Conservation (phyloP, 2,888 invertebrate genomes). For the Luperina nickerlii region DNA sequence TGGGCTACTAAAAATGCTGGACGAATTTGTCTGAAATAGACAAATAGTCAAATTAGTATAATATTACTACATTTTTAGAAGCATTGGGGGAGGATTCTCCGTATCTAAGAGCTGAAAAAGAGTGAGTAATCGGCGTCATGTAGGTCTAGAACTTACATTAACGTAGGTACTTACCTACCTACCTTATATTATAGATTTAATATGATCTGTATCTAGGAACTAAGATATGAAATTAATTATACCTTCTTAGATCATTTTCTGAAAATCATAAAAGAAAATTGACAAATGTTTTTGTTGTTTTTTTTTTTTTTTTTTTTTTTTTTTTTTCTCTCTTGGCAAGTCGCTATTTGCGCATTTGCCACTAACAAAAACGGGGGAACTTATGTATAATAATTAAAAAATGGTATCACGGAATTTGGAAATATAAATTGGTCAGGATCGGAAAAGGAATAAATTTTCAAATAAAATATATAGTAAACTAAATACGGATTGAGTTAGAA, state of each 20-base stretch:
- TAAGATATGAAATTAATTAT: not conserved
- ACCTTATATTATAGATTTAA: not conserved
- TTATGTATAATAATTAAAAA: too few relatives aligned
- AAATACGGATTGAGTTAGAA: too few relatives aligned
- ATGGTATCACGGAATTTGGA: too few relatives aligned
- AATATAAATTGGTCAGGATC: too few relatives aligned
- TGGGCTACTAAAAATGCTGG: not conserved
- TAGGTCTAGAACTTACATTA: not conserved
- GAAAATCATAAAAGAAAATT: constrained; percentile 4
- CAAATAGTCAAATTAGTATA: not conserved
- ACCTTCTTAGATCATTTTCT: constrained; percentile 10
- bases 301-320: too few relatives aligned
- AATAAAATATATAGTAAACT: too few relatives aligned
- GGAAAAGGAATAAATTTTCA: too few relatives aligned
- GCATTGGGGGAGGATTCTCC: too few relatives aligned
- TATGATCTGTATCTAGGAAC: not conserved
- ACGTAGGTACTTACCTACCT: not conserved
- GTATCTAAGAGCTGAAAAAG: not conserved
- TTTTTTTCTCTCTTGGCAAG: too few relatives aligned
- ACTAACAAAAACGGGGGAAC: too few relatives aligned
- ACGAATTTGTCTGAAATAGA: constrained; percentile 39
- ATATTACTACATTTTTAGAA: not conserved
- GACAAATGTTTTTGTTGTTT: not conserved
- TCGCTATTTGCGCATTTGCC: too few relatives aligned
- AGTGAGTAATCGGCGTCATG: too few relatives aligned